phyloP scores from a whole-genome alignment of 2,797 vertebrate species.

The Xenopus petersii region DNA sequence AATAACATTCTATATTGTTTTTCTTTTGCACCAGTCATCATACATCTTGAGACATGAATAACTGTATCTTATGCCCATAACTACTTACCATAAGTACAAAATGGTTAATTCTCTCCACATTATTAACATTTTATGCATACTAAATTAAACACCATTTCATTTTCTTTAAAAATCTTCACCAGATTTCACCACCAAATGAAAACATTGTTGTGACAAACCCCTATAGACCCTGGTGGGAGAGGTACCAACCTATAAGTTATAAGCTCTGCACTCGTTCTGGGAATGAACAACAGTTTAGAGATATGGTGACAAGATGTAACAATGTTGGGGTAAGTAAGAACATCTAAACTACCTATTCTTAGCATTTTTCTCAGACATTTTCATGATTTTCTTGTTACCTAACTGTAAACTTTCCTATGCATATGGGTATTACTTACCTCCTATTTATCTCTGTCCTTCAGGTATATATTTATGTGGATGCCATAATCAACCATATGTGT shows the following conservation, averaged over 20 bases:
- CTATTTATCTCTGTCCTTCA: slow-evolving; percentile 26
- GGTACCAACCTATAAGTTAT: slow-evolving; percentile 90
- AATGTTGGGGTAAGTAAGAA: slow-evolving; percentile 79
- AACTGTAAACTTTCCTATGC: too few relatives aligned
- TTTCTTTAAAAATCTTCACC: slow-evolving; percentile 17
- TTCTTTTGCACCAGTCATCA: too few relatives aligned
- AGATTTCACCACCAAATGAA: slow-evolving; percentile 92
- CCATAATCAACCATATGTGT: slow-evolving; percentile 80
- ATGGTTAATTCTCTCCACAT: too few relatives aligned
- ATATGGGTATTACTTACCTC: too few relatives aligned
- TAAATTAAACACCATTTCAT: too few relatives aligned
- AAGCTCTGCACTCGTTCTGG: slow-evolving; percentile 88
- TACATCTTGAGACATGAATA: too few relatives aligned
- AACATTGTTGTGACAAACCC: slow-evolving; percentile 72
- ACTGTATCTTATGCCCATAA: too few relatives aligned
- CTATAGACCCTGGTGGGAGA: slow-evolving; percentile 86
- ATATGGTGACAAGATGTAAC: slow-evolving; percentile 93
- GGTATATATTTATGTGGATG: slow-evolving; percentile 74
- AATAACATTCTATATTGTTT: too few relatives aligned
- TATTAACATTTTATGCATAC: too few relatives aligned
- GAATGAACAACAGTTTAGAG: slow-evolving; percentile 77
- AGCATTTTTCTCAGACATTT: too few relatives aligned
- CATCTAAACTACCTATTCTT: not conserved
- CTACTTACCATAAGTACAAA: too few relatives aligned
- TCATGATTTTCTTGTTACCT: too few relatives aligned